phyloP scores from a whole-genome alignment of 1,140 invertebrate genomes.

The Ceratina australensis region DNA sequence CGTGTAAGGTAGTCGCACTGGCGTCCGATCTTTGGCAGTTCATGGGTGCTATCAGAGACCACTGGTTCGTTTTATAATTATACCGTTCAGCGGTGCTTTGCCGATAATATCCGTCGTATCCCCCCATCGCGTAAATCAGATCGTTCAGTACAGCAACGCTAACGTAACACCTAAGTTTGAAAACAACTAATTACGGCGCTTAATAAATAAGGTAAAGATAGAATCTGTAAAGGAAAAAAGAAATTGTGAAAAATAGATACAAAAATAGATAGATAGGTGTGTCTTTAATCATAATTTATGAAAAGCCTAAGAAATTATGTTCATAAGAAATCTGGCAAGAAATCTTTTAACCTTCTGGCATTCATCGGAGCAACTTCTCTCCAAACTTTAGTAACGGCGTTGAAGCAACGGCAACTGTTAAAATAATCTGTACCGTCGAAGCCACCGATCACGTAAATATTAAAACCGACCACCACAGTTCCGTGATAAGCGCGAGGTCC shows the following conservation, averaged over 20 bases:
- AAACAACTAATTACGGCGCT: not conserved
- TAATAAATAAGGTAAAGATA: too few relatives aligned
- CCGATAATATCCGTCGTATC: constrained; percentile 87
- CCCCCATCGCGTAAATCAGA: constrained; percentile 87
- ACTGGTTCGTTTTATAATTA: constrained; percentile 84
- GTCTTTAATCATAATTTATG: not conserved
- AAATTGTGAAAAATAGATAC: too few relatives aligned
- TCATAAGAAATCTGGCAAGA: too few relatives aligned
- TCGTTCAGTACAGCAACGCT: constrained; percentile 84
- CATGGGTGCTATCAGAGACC: constrained; percentile 84
- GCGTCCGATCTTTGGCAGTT: constrained; percentile 86
- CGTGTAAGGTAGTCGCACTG: constrained; percentile 81
- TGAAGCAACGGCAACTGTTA: constrained; percentile 84
- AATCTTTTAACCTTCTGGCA: constrained; percentile 76
- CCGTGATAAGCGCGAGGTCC: constrained; percentile 87
- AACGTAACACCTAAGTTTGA: constrained; percentile 81
- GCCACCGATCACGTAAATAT: constrained; percentile 86
- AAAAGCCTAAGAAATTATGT: too few relatives aligned
- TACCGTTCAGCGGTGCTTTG: constrained; percentile 89
- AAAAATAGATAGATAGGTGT: too few relatives aligned
- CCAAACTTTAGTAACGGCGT: constrained; percentile 83
- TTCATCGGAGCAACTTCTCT: constrained; percentile 85
- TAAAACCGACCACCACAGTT: constrained; percentile 83
- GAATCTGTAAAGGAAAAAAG: not conserved
- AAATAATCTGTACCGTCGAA: constrained; percentile 85